Evolutionary conservation across 2,888 invertebrate species (phyloP).

Genomic region (Drosophila cracens): DNA sequence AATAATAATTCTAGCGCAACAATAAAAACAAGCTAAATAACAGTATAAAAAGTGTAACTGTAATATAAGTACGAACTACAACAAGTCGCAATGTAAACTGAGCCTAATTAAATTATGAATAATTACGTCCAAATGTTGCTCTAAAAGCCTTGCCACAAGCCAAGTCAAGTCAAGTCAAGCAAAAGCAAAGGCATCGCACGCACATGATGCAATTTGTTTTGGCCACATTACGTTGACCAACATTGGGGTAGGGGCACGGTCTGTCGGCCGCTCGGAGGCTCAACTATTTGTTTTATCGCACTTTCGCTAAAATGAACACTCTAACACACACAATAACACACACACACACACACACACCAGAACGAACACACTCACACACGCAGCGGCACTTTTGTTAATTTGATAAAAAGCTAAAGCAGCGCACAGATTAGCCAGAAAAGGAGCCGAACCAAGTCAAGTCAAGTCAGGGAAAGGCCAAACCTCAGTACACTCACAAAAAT

Average conservation of each 20-base stretch:
- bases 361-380: constrained; percentile 31
- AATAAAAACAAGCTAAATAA: constrained; percentile 55
- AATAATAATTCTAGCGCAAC: constrained; percentile 68
- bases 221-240: constrained; percentile 55
- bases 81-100: constrained; percentile 67
- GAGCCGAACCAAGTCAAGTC: constrained; percentile 41
- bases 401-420: constrained; percentile 78
- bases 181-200: constrained; percentile 64
- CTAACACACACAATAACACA: constrained; percentile 42
- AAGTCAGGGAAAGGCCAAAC: constrained; percentile 29
- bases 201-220: constrained; percentile 82
- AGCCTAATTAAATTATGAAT: constrained; percentile 84
- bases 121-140: constrained; percentile 67
- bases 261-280: constrained; percentile 29
- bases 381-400: constrained; percentile 81
- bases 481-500: constrained; percentile 42
- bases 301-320: constrained; percentile 80
- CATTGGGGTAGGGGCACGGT: not conserved
- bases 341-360: constrained; percentile 8
- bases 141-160: constrained; percentile 56
- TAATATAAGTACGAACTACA: constrained; percentile 44
- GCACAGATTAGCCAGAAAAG: constrained; percentile 69
- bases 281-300: constrained; percentile 82
- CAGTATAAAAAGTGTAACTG: constrained; percentile 30
- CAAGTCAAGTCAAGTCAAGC: constrained; percentile 3